Evolutionary conservation across 2,797 vertebrate species (phyloP), one percentile per base, ranked within the genome.

Genomic region (Anolis apletophallus): DNA sequence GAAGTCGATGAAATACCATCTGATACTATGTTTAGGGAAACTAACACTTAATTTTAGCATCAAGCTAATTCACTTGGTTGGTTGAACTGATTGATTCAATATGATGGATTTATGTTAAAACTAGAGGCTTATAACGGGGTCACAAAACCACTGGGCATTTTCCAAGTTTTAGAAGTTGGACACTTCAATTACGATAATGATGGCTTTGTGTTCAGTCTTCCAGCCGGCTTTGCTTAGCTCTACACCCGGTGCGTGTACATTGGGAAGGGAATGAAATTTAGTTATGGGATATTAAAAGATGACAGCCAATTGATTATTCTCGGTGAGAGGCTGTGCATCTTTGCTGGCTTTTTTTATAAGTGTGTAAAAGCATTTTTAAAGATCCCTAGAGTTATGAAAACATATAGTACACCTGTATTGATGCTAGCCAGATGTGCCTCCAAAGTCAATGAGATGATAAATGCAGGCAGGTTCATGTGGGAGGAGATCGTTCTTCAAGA

Each of bases 151-250:
- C 61, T 54, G 61, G 40, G 79, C 59, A 50, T 81, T 81, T 68
- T 32, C 29, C 50, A 11, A 68, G 55, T n/a, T 67, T 67, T 67
- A 80, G 50, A 67, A 81, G 40, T 68, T 81, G 61, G 23, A 81
- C 40, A n/a, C 21, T 54, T 32, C 50, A 85, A 87, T 88, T 80
- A 64, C 36, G 64, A 64, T 67, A 80, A 64, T 80, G 61, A 67
- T 50, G 40, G 40, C 9, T 67, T 32, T 50, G 17, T 81, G 50
- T 21, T 69, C 26, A 64, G 26, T 80, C 77, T 36, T 68, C 40
- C 29, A 81, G 40, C 16, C 40, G n/a, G 59, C 59, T n/a, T 80
- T 50, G 40, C 40, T 52, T 80, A 67, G 40, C 21, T 59, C 14
- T 34, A 32, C 10, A 26, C 76, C n/a, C 59, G 10, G 54, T 21